Conservation (phyloP, 2,113 vertebrate species). For the Ovis aries region ARS-UI_Ramb_v3.0 NC_056058.1:18734001-18734500, state of each 20-base stretch:
- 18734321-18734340: neutral
- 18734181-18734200: neutral
- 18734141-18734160: neutral
- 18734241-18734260: neutral
- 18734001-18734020: neutral
- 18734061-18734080: fast-evolving
- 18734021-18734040: neutral
- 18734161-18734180: neutral
- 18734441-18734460: neutral
- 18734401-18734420: neutral
- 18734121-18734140: fast-evolving
- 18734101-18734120: fast-evolving
- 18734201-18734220: neutral
- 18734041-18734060: constrained; percentile 2
- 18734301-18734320: neutral
- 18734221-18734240: neutral
- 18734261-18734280: neutral
- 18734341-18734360: neutral
- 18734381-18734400: neutral
- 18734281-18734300: neutral
- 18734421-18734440: neutral
- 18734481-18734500: neutral
- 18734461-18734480: neutral
- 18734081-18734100: neutral
- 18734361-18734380: neutral